phyloP scores from a whole-genome alignment of 1,140 invertebrate genomes.

The Antheraea mylitta region DNA sequence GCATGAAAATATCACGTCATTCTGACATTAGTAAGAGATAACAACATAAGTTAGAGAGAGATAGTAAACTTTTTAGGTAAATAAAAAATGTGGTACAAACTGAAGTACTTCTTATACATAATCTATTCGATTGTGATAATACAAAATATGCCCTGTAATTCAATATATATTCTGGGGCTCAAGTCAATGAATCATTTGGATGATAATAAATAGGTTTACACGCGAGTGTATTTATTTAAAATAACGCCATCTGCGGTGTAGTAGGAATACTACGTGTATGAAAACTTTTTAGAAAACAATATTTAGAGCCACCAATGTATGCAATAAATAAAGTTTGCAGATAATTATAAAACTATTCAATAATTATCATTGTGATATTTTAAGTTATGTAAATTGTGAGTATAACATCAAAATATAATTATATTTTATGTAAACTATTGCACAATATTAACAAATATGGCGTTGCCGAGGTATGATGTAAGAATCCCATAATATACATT shows the following conservation, averaged over 20 bases:
- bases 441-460: neutral
- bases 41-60: constrained; percentile 34
- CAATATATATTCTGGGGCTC: neutral
- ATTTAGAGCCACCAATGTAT: neutral
- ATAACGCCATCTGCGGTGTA: constrained; percentile 5
- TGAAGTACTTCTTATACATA: constrained; percentile 12
- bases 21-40: constrained; percentile 50
- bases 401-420: neutral
- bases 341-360: neutral
- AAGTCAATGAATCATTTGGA: constrained; percentile 31
- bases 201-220: constrained; percentile 8
- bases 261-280: neutral
- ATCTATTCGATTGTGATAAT: constrained; percentile 27
- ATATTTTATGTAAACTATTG: neutral
- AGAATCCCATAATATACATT: neutral
- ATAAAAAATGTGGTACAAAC: neutral
- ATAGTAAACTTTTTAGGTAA: constrained; percentile 12
- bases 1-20: constrained; percentile 53
- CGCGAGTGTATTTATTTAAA: constrained; percentile 2
- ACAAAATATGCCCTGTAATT: neutral
- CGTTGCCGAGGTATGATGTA: neutral
- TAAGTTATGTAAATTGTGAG: neutral
- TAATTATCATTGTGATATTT: neutral
- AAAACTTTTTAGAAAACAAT: neutral
- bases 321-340: neutral